These are phyloP conservation scores for Clistopyga incitator DNA, from an alignment of 2,888 invertebrate genomes.

Conservation along the genomic window DNA sequence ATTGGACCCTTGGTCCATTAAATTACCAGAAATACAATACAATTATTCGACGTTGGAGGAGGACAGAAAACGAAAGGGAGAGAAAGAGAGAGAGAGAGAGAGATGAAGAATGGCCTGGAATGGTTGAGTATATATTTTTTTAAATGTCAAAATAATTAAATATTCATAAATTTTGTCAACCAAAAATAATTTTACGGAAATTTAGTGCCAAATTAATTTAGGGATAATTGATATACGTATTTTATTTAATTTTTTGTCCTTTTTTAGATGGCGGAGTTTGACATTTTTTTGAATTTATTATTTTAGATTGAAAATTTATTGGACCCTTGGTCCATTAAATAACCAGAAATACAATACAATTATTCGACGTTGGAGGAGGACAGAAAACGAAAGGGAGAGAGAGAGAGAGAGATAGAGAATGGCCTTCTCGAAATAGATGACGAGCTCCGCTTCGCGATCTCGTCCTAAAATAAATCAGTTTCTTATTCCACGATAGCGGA, in stretches of 20 bases:
- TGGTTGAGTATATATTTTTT: too few species aligned
- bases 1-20: not conserved
- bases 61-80: slow-evolving; percentile 74
- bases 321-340: not conserved
- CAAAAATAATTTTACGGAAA: too few species aligned
- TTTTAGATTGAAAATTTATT: not conserved
- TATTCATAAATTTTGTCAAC: too few species aligned
- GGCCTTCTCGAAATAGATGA: slow-evolving; percentile 82
- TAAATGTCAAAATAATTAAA: too few species aligned
- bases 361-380: slow-evolving; percentile 73
- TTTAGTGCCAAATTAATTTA: too few species aligned
- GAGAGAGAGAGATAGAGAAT: slow-evolving; percentile 64
- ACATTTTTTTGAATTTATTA: not conserved
- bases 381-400: slow-evolving; percentile 68
- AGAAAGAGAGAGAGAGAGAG: slow-evolving; percentile 63
- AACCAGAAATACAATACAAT: slow-evolving; percentile 45
- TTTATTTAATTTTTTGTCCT: not conserved
- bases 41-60: slow-evolving; percentile 70
- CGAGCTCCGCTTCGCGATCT: slow-evolving; percentile 77
- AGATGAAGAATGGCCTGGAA: slow-evolving; percentile 77
- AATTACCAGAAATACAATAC: slow-evolving; percentile 42
- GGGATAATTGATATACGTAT: too few species aligned
- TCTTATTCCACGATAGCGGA: slow-evolving; percentile 75
- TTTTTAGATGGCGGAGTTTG: not conserved
- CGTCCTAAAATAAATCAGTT: slow-evolving; percentile 81